Conservation (phyloP, 2,888 invertebrate genomes). For the Agrotis ipsilon region DNA sequence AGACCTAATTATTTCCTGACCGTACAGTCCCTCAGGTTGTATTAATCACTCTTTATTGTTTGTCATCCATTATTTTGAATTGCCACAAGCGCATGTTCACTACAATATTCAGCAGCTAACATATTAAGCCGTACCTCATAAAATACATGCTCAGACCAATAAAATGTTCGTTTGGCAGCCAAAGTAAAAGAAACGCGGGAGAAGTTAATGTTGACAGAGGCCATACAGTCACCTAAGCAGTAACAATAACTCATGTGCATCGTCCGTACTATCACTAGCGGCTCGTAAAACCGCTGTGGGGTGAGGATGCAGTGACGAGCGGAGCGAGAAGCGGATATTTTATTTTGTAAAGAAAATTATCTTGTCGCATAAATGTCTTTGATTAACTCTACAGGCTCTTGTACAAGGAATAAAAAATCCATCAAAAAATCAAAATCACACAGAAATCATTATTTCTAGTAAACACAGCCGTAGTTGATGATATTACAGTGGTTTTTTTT, state of each 20-base stretch:
- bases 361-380: too few relatives aligned
- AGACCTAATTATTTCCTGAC: too few relatives aligned
- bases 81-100: neutral
- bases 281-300: constrained; percentile 75
- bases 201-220: constrained; percentile 66
- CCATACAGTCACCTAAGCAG: constrained; percentile 76
- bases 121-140: constrained; percentile 47
- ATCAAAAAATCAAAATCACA: too few relatives aligned
- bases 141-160: constrained; percentile 50
- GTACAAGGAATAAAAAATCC: too few relatives aligned
- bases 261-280: constrained; percentile 77
- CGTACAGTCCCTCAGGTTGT: too few relatives aligned
- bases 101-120: constrained; percentile 9
- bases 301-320: constrained; percentile 38
- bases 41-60: too few relatives aligned
- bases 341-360: too few relatives aligned
- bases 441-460: neutral
- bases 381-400: too few relatives aligned
- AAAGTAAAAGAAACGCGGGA: constrained; percentile 58
- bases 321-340: constrained; percentile 50
- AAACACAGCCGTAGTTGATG: neutral
- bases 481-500: too few relatives aligned
- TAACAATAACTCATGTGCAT: constrained; percentile 79
- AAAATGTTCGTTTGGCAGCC: constrained; percentile 59
- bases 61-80: constrained; percentile 3